A percentile compares a stretch with the other conserved stretches of the same genome.
Conservation (phyloP, 2,888 invertebrate species). For the Chrysolina americana region DNA sequence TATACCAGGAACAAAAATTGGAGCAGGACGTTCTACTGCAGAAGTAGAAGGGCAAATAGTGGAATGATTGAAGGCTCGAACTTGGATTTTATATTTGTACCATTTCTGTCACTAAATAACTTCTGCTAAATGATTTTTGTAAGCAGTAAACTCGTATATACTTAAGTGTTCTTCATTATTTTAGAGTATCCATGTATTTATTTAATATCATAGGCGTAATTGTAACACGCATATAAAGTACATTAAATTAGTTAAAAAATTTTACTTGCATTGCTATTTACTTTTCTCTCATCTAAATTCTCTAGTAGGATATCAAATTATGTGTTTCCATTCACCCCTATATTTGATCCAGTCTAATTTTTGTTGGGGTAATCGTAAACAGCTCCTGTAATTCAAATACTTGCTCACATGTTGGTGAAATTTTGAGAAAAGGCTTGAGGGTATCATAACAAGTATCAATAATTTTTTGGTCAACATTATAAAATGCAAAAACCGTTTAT, state of each 20-base stretch:
- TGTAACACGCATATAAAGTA: constrained; percentile 19
- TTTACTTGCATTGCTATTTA: constrained; percentile 13
- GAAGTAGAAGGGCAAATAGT: constrained; percentile 45
- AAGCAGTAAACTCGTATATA: too few species aligned
- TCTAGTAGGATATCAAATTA: background rate
- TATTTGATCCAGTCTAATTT: constrained; percentile 20
- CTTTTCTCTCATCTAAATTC: constrained; percentile 16
- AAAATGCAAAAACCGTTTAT: too few species aligned
- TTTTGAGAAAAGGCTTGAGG: too few species aligned
- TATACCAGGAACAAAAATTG: constrained; percentile 33
- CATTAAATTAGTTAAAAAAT: constrained; percentile 2
- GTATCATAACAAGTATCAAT: too few species aligned
- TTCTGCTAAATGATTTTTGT: too few species aligned
- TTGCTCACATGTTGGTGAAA: too few species aligned
- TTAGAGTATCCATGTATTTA: too few species aligned
- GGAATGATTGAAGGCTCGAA: constrained; percentile 42
- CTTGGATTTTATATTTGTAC: background rate
- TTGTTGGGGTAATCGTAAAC: too few species aligned
- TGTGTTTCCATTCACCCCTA: constrained; percentile 27
- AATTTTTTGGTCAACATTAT: too few species aligned
- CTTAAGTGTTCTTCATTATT: too few species aligned
- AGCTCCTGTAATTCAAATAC: too few species aligned
- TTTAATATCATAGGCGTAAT: constrained; percentile 23
- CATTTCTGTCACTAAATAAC: constrained; percentile 3
- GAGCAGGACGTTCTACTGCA: constrained; percentile 33